These are phyloP conservation scores for Neodon shergylaensis DNA, from an alignment of 2,113 vertebrate species.

Conservation along the genomic window DNA sequence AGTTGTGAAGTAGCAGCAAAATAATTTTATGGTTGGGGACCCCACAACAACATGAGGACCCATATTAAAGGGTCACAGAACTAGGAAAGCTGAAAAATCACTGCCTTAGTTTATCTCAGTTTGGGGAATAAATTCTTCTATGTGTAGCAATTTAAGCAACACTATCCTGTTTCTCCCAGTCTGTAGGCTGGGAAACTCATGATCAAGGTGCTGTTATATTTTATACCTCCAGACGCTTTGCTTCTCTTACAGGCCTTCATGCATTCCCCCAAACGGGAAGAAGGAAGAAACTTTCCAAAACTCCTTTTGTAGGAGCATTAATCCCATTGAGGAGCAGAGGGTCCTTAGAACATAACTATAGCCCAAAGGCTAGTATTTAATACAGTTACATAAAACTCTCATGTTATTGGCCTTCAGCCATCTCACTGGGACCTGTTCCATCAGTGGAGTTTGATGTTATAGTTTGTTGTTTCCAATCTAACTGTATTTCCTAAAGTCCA, in stretches of 20 bases:
- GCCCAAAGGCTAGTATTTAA: not conserved
- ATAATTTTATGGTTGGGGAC: not conserved
- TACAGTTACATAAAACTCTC: not conserved
- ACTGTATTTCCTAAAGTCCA: not conserved
- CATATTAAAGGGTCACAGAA: not conserved
- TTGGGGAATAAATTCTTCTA: not conserved
- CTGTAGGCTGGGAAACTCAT: not conserved
- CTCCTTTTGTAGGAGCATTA: not conserved
- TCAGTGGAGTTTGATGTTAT: not conserved
- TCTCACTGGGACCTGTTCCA: not conserved
- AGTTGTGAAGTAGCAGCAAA: not conserved
- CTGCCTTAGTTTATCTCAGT: not conserved
- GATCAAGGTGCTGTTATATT: not conserved
- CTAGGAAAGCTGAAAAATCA: not conserved
- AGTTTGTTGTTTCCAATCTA: constrained; percentile 6
- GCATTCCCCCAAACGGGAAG: rapidly evolving
- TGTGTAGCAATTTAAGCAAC: not conserved
- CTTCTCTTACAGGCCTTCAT: not conserved
- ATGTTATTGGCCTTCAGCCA: not conserved
- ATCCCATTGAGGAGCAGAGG: not conserved
- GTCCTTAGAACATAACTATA: not conserved
- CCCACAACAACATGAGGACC: not conserved
- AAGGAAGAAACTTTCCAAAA: not conserved
- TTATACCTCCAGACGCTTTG: too few relatives aligned
- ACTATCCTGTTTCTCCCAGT: not conserved